Evolutionary conservation across 2,797 vertebrate species (phyloP).

Genomic region (Semotilus atromaculatus): DNA sequence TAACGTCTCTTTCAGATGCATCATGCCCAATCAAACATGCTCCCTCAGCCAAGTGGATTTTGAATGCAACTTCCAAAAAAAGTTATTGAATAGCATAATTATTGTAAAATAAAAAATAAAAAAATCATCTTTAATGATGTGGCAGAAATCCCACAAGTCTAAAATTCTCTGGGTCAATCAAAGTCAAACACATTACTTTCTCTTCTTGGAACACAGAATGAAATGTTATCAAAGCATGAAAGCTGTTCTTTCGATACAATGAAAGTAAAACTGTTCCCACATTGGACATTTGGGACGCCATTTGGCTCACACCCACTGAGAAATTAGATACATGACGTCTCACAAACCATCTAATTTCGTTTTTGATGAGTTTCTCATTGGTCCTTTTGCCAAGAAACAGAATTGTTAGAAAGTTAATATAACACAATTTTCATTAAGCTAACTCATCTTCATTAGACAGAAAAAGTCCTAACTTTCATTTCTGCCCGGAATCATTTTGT

Average conservation of each 20-base stretch:
- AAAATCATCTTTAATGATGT: not conserved
- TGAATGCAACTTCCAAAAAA: not conserved
- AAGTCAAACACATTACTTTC: not conserved
- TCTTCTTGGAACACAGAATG: not conserved
- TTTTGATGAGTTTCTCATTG: slow-evolving; percentile 59
- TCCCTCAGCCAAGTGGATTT: not conserved
- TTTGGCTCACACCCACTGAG: not conserved
- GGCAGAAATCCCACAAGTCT: not conserved
- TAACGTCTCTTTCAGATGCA: not conserved
- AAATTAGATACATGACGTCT: slow-evolving; percentile 36
- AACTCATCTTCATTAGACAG: not conserved
- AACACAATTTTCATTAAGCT: not conserved
- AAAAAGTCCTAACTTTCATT: not conserved
- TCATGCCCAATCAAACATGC: not conserved
- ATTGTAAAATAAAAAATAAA: not conserved
- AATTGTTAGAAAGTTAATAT: slow-evolving; percentile 33
- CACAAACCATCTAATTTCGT: slow-evolving; percentile 65
- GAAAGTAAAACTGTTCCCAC: not conserved
- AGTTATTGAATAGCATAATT: not conserved
- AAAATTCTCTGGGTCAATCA: not conserved
- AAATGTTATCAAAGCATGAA: not conserved
- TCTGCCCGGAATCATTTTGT: slow-evolving; percentile 12
- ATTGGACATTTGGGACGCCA: not conserved
- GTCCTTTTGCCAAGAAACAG: slow-evolving; percentile 71
- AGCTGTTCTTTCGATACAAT: not conserved